These are phyloP conservation scores for Agrenia bidenticulata DNA, from an alignment of 2,888 invertebrate genomes.

Conservation along the genomic window DNA sequence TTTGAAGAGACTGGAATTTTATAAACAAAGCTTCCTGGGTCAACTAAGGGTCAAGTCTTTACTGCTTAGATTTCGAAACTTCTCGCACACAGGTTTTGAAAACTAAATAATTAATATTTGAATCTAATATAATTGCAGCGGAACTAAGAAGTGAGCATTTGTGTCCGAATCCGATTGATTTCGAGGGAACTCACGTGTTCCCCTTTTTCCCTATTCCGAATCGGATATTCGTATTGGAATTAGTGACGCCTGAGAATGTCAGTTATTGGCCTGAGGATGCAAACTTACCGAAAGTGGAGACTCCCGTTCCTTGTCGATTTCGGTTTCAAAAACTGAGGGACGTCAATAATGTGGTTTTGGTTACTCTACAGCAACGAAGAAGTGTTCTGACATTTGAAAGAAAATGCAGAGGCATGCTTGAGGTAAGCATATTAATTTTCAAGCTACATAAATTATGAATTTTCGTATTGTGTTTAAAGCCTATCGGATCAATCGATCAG, in stretches of 20 bases:
- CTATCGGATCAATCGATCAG: too few species aligned
- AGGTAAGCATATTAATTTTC: background rate
- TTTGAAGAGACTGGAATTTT: too few species aligned
- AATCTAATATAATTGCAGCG: conserved; percentile 1
- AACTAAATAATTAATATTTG: too few species aligned
- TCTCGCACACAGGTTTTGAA: too few species aligned
- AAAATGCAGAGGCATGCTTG: background rate
- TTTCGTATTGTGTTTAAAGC: too few species aligned
- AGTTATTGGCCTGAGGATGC: background rate
- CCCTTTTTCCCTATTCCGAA: background rate
- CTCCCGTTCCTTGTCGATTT: background rate
- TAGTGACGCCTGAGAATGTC: background rate
- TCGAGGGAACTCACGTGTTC: background rate
- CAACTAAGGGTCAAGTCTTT: too few species aligned
- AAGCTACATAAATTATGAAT: too few species aligned
- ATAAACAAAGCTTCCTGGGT: too few species aligned
- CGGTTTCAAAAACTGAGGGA: background rate
- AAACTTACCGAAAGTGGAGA: background rate
- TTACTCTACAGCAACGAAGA: background rate
- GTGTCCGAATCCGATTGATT: conserved; percentile 7
- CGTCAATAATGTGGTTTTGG: background rate
- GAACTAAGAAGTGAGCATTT: background rate
- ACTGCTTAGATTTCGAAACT: too few species aligned
- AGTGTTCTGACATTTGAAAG: background rate
- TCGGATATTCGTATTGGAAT: background rate